phyloP scores from a whole-genome alignment of 2,888 invertebrate species.

The Lomographa bimaculata region DNA sequence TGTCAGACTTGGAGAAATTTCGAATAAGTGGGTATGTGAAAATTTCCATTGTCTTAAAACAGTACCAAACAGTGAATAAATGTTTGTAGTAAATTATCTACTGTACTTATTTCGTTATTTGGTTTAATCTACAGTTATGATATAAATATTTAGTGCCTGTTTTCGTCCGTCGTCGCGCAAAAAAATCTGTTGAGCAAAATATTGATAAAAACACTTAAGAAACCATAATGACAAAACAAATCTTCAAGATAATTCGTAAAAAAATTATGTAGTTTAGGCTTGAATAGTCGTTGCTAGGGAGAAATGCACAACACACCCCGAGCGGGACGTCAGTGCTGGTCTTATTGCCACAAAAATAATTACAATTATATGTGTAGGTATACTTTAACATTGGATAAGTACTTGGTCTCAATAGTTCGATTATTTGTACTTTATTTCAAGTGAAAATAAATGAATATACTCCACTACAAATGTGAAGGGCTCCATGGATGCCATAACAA shows the following conservation, averaged over 20 bases:
- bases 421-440: conserved; percentile 25
- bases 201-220: background rate
- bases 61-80: too few species aligned
- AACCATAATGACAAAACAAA: too few species aligned
- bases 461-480: conserved; percentile 1
- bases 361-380: background rate
- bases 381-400: conserved; percentile 14
- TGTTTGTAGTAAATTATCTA: too few species aligned
- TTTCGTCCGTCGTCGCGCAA: conserved; percentile 1
- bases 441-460: conserved; percentile 4
- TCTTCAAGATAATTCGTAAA: too few species aligned
- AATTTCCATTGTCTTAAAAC: background rate
- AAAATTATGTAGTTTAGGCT: too few species aligned
- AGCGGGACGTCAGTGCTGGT: too few species aligned
- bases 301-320: too few species aligned
- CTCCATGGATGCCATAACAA: background rate
- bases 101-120: background rate
- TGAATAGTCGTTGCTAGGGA: too few species aligned
- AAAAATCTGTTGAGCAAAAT: conserved; percentile 9
- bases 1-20: conserved; percentile 17
- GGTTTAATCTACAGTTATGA: conserved; percentile 1
- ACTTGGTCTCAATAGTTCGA: conserved; percentile 23
- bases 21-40: conserved; percentile 7
- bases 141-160: conserved; percentile 12
- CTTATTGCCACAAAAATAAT: too few species aligned